phyloP scores from a whole-genome alignment of 2,113 vertebrate genomes.

The Ranitomeya variabilis region DNA sequence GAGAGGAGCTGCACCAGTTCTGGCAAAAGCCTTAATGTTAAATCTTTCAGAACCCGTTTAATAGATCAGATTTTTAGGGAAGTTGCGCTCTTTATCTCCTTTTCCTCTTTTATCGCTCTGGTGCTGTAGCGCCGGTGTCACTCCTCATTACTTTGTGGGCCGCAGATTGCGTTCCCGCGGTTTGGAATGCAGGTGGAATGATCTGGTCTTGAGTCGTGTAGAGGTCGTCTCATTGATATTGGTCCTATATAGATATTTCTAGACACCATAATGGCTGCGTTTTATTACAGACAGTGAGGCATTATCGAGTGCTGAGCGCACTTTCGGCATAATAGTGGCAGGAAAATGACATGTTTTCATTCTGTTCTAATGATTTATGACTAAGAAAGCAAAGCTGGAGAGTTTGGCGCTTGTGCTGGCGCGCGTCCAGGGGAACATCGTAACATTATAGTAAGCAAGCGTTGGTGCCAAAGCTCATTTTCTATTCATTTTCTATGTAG shows the following conservation, averaged over 20 bases:
- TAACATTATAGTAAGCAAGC: conserved; percentile 54
- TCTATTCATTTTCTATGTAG: too few relatives aligned
- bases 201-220: not conserved
- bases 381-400: conserved; percentile 52
- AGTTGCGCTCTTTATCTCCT: not conserved
- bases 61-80: not conserved
- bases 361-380: conserved; percentile 57
- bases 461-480: conserved; percentile 26
- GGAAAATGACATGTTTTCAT: conserved; percentile 53
- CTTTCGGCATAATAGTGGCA: conserved; percentile 46
- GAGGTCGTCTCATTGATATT: conserved; percentile 3
- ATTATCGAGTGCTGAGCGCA: conserved; percentile 36
- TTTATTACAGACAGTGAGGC: conserved; percentile 49
- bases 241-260: conserved; percentile 16
- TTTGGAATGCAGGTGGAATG: conserved; percentile 37
- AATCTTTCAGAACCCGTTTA: too few relatives aligned
- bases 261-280: conserved; percentile 39
- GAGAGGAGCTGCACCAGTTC: too few relatives aligned
- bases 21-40: too few relatives aligned
- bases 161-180: not conserved
- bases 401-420: conserved; percentile 34
- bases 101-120: not conserved
- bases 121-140: not conserved
- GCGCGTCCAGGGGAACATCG: conserved; percentile 34
- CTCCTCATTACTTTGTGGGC: not conserved